Evolutionary conservation across 2,888 invertebrate genomes (phyloP), one percentile per base, ranked within the genome.

Genomic region (Gastrophysa polygoni): DNA sequence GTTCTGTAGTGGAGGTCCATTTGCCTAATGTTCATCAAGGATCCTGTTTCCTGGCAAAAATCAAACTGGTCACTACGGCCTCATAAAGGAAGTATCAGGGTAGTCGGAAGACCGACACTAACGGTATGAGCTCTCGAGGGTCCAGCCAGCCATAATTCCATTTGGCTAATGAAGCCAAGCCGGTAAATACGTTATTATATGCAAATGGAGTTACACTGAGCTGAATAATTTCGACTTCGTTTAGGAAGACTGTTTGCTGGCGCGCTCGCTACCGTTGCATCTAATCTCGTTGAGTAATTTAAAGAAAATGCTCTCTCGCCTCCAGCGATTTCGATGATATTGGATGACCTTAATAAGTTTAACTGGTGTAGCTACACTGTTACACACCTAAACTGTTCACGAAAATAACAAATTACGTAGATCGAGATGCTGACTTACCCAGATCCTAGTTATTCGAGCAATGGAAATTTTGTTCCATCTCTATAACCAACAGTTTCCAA

Each of bases 121-220:
- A 65, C 64, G 66, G 57, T 61, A 64, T 60, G 60, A 61, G 67
- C 68, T 67, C 71, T 70, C 72, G 52, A 61, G 73, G 70, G 73
- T 71, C 74, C 74, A 62, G 64, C 70, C 66, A 56, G 72, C 73
- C 72, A 74, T 78, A 78, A 78, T 77, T 79, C 77, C 77, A 79
- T 79, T 78, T 77, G 71, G 75, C 72, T 78, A 78, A 78, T 78
- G 77, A 79, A 79, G 75, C 75, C 75, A 70, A 72, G 72, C 74
- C 75, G 75, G 77, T 77, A 78, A 79, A 79, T 77, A 75, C 78
- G 75, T 78, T 78, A 79, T 78, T 78, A 78, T 77, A 79, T 78
- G 78, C 77, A 78, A 78, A 79, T 78, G 76, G 72, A 73, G 73
- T 74, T 76, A 48, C 71, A 69, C 74, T 75, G 71, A 74, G 75